phyloP scores from a whole-genome alignment of 1,140 invertebrate genomes.

The Whitmania pigra region DNA sequence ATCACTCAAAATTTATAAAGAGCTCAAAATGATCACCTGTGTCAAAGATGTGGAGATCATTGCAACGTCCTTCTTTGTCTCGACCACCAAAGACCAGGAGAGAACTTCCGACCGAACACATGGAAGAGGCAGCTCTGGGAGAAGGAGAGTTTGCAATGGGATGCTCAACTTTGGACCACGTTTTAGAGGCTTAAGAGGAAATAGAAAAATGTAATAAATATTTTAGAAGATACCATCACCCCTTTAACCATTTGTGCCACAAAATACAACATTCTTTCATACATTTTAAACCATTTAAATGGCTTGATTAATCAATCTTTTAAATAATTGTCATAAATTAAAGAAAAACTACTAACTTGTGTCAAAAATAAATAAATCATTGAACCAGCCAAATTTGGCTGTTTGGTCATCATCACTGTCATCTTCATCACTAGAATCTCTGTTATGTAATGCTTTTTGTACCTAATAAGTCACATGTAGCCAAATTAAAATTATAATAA shows the following conservation, averaged over 20 bases:
- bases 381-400: conserved; percentile 41
- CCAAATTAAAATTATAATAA: too few species aligned
- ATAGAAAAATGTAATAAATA: background rate
- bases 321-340: background rate
- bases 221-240: background rate
- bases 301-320: background rate
- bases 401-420: conserved; percentile 26
- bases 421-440: conserved; percentile 15
- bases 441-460: background rate
- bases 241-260: background rate
- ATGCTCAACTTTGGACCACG: conserved; percentile 38
- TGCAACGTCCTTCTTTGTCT: conserved; percentile 35
- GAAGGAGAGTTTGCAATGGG: conserved; percentile 37
- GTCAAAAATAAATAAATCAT: conserved; percentile 37
- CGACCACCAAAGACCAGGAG: conserved; percentile 39
- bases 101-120: conserved; percentile 33
- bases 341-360: conserved; percentile 30
- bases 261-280: background rate
- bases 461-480: background rate
- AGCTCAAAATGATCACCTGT: conserved; percentile 30
- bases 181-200: conserved; percentile 29
- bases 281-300: background rate
- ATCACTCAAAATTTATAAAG: background rate
- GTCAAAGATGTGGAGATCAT: conserved; percentile 40
- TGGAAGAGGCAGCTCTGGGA: conserved; percentile 36